phyloP scores from a whole-genome alignment of 2,797 vertebrate genomes.

The Masticophis lateralis region DNA sequence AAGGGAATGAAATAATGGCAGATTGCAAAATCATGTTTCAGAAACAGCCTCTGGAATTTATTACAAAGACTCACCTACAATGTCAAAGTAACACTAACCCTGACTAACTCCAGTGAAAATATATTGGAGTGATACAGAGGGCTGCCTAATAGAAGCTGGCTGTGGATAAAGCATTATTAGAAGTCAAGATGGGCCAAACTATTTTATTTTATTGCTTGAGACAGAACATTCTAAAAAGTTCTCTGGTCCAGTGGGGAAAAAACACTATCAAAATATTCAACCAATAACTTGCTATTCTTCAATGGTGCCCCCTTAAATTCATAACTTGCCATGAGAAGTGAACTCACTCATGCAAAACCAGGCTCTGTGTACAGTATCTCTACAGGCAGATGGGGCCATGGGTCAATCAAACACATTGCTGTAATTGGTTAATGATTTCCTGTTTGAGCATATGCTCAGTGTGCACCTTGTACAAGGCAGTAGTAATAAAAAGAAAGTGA shows the following conservation, averaged over 20 bases:
- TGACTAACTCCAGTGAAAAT: neutral
- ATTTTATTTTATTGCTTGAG: neutral
- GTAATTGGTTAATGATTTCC: neutral
- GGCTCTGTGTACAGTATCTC: neutral
- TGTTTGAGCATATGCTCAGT: neutral
- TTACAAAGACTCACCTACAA: neutral
- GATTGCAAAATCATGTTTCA: neutral
- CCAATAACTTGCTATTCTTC: neutral
- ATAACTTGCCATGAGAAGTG: neutral
- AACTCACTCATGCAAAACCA: neutral
- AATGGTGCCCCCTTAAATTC: neutral
- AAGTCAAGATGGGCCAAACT: neutral
- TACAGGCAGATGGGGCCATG: neutral
- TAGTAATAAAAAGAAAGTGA: neutral
- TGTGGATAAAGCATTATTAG: neutral
- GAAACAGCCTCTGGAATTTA: conserved; percentile 10
- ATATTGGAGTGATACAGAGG: neutral
- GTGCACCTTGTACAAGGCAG: neutral
- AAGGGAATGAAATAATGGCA: conserved; percentile 21
- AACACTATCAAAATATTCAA: neutral
- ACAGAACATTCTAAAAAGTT: neutral
- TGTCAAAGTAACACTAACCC: neutral
- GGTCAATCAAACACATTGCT: neutral
- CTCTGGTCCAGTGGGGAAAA: neutral
- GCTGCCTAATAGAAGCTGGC: neutral